These are phyloP conservation scores for Scarus forsteni DNA, from an alignment of 2,797 vertebrate species.

Conservation along the genomic window DNA sequence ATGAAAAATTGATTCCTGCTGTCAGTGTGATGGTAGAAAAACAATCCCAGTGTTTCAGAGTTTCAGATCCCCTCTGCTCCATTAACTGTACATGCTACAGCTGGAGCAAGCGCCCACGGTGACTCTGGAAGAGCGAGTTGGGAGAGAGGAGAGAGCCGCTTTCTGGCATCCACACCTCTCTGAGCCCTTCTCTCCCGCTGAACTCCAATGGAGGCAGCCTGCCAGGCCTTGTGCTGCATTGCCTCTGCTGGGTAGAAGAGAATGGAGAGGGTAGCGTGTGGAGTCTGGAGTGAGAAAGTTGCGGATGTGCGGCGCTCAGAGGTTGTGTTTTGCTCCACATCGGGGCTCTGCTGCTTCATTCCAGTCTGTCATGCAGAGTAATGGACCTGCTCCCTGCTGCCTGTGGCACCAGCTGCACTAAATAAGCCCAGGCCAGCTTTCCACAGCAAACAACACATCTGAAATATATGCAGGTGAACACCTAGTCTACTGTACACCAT, in stretches of 20 bases:
- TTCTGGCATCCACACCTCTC: conserved; percentile 53
- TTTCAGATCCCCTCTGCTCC: conserved; percentile 37
- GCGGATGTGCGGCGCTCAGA: conserved; percentile 60
- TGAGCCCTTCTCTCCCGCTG: conserved; percentile 37
- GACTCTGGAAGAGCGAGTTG: conserved; percentile 43
- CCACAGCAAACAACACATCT: conserved; percentile 41
- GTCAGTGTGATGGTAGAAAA: conserved; percentile 52
- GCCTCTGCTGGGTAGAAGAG: conserved; percentile 55
- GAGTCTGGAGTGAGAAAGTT: conserved; percentile 42
- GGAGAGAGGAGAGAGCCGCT: conserved; percentile 38
- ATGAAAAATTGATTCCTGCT: conserved; percentile 67
- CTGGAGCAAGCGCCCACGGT: conserved; percentile 53
- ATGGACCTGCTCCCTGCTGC: conserved; percentile 71
- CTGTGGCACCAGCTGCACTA: conserved; percentile 62
- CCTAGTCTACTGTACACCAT: conserved; percentile 45
- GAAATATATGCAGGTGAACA: conserved; percentile 50
- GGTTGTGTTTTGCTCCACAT: conserved; percentile 66
- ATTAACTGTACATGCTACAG: conserved; percentile 48
- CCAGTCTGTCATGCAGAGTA: conserved; percentile 74
- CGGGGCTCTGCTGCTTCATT: conserved; percentile 66
- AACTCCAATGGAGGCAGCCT: conserved; percentile 51
- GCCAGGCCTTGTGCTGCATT: conserved; percentile 59
- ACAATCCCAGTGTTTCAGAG: conserved; percentile 53
- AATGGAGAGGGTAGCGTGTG: conserved; percentile 46
- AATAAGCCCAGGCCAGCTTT: conserved; percentile 52